Base-by-base conservation (phyloP, 2,888 invertebrate species). In the Gisinianus flammeolus region DNA sequence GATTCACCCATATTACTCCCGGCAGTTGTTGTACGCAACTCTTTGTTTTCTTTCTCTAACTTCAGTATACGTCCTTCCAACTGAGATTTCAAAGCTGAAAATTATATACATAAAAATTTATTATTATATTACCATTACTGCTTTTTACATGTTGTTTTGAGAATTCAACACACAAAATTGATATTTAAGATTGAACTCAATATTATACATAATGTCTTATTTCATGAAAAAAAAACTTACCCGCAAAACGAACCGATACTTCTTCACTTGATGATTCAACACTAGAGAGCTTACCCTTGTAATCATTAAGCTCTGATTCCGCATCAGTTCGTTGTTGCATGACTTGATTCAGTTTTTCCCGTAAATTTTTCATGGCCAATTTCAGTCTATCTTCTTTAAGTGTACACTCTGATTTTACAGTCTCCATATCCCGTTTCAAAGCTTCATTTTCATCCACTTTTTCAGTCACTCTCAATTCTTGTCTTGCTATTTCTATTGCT, bases 31-130 rank as follows among this genome's bases (percentile, higher is more conserved):
- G 90, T 88, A 78, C 90, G 89, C 69, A 90, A 87, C 83, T 93
- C 92, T 68, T 90, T 88, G 85, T 92, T 90, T 85, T 95, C 92
- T 86, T 94, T 93, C 85, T 93, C 92, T 79, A 94, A 83, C 35
- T 93, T 89, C 68, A 91, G 88, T 69, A 93, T 88, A 83, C 91
- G 90, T 0, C 91, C 91, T 85, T 93, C 93, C 85, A 91, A 91
- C 86, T 93, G 92, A 0, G 91, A 90, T 85, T 92, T 92, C 28
- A 93, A 88, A 6, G 91, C 89, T 81, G 62, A 71, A 35, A 16
- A n/a, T 19, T 1, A 68, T 22, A 62, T 35, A 73, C 33, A 70
- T 26, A 66, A 30, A 66, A 16, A 30, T 10, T 56, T 19, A 56
- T 19, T 56, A 56, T 19, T n/a, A 58, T 2, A 58, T 22, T 44